Evolutionary conservation across 53 echinoderm and acorn worm species (phyloP).

Genomic region (Mesocentrotus franciscanus): DNA sequence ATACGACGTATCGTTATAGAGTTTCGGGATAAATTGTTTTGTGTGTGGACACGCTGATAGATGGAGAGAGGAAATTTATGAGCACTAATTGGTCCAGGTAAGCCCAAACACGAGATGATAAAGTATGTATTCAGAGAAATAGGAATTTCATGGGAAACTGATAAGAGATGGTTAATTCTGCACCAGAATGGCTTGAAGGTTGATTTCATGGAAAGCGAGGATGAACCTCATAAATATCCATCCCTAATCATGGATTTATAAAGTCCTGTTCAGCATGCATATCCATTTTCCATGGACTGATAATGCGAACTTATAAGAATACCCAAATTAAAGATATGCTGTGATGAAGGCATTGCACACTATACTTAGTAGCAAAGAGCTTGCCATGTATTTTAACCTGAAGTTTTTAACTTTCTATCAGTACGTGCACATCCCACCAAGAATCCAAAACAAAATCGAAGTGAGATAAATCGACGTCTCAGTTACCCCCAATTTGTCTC

Average conservation of each 20-base stretch:
- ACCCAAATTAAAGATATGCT: background rate
- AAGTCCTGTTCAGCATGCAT: background rate
- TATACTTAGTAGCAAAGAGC: background rate
- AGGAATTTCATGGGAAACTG: background rate
- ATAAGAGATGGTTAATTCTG: background rate
- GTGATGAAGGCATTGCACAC: background rate
- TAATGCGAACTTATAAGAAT: background rate
- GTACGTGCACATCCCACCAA: background rate
- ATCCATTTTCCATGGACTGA: background rate
- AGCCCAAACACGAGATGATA: background rate
- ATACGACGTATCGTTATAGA: too few relatives aligned
- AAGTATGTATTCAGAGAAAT: background rate
- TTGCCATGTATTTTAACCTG: background rate
- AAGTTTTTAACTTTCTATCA: background rate
- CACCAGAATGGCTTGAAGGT: background rate
- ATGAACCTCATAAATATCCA: background rate
- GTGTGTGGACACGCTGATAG: background rate
- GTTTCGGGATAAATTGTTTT: too few relatives aligned
- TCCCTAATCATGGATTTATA: background rate
- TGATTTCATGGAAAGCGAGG: background rate
- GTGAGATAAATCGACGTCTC: background rate
- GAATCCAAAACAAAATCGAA: background rate
- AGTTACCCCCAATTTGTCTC: slow-evolving; percentile 7
- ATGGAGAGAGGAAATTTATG: background rate
- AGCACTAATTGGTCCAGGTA: background rate